Conservation (phyloP, 2,888 invertebrate genomes). For the Alitta virens region DNA sequence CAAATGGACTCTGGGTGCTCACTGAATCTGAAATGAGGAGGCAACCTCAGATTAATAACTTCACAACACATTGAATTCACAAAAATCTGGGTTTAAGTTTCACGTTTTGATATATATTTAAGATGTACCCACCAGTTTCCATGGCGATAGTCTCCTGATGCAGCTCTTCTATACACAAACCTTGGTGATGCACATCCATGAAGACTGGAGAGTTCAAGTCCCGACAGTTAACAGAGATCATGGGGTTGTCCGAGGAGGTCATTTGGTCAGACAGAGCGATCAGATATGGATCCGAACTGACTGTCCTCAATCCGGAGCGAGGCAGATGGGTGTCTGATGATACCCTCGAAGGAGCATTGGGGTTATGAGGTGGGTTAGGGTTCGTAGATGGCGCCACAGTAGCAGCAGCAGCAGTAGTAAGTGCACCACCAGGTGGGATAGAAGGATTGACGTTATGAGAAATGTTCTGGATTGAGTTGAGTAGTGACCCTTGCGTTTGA, state of each 20-base stretch:
- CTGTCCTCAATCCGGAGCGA: background rate
- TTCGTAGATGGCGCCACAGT: too few species aligned
- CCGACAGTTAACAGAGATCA: background rate
- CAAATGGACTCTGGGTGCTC: constrained; percentile 35
- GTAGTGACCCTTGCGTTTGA: too few species aligned
- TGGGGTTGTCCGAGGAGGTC: background rate
- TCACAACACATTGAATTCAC: background rate
- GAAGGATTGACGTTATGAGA: too few species aligned
- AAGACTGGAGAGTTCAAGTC: constrained; percentile 38
- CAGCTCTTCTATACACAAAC: constrained; percentile 24
- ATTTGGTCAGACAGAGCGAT: background rate
- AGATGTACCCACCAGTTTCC: constrained; percentile 38
- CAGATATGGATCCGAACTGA: background rate
- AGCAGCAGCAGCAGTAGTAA: too few species aligned
- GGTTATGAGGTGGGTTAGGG: too few species aligned
- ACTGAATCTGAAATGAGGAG: constrained; percentile 4
- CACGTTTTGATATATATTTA: too few species aligned
- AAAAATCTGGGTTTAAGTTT: background rate
- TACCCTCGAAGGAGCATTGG: too few species aligned
- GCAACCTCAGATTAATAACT: background rate
- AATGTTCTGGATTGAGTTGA: too few species aligned
- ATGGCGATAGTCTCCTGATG: constrained; percentile 32
- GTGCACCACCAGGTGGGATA: too few species aligned
- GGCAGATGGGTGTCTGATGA: too few species aligned
- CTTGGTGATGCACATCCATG: constrained; percentile 29